These are phyloP conservation scores for Lontra canadensis DNA, from an alignment of 2,113 vertebrate species.

Conservation along the genomic window DNA sequence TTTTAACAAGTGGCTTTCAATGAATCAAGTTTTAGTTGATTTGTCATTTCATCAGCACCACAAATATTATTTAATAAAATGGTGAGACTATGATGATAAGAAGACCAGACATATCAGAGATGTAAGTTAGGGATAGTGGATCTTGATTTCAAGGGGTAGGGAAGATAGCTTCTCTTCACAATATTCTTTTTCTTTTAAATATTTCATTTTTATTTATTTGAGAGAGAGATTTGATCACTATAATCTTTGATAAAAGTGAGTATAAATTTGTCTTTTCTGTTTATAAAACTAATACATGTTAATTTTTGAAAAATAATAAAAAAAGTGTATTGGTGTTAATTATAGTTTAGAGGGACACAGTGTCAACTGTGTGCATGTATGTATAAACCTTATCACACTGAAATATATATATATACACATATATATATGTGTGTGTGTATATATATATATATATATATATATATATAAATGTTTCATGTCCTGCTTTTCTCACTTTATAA, in stretches of 20 bases:
- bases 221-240: not conserved
- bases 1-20: not conserved
- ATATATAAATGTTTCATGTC: not conserved
- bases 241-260: not conserved
- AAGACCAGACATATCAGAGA: rapidly evolving
- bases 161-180: not conserved
- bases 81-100: not conserved
- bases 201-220: not conserved
- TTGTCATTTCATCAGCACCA: not conserved
- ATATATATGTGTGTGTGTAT: too few relatives aligned
- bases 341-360: rapidly evolving
- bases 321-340: too few relatives aligned
- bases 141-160: not conserved
- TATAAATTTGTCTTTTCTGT: not conserved
- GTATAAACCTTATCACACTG: not conserved
- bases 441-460: too few relatives aligned
- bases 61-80: not conserved
- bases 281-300: not conserved
- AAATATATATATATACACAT: too few relatives aligned
- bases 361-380: rapidly evolving
- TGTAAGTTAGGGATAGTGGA: too few relatives aligned
- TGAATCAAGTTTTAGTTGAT: not conserved
- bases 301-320: not conserved
- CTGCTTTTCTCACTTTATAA: not conserved
- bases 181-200: not conserved